phyloP scores from a whole-genome alignment of 23 tunicate genomes.

The Phallusia fumigata region DNA sequence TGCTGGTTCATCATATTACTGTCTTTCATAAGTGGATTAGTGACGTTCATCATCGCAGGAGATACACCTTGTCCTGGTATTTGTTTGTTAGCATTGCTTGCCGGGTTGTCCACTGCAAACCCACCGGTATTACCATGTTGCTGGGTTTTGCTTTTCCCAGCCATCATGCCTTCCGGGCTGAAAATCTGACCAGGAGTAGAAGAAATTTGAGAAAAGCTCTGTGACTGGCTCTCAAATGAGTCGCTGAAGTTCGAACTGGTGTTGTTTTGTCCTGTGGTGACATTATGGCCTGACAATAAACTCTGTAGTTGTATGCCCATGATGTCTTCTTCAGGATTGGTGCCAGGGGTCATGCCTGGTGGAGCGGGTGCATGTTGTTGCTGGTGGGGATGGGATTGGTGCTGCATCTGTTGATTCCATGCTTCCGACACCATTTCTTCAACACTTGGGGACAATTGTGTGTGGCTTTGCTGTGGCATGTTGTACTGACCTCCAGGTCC shows the following conservation, averaged over 20 bases:
- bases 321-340: slow-evolving; percentile 66
- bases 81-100: not conserved
- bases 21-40: not conserved
- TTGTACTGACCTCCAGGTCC: not conserved
- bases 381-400: not conserved
- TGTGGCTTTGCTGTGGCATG: slow-evolving; percentile 22
- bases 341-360: not conserved
- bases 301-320: slow-evolving; percentile 73
- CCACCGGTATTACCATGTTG: not conserved
- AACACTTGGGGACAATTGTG: slow-evolving; percentile 65
- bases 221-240: slow-evolving; percentile 21
- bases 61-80: not conserved
- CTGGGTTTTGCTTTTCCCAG: not conserved
- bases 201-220: not conserved
- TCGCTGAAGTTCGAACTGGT: slow-evolving; percentile 10
- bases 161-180: not conserved
- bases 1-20: not conserved
- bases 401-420: slow-evolving; percentile 54
- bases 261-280: slow-evolving; percentile 22
- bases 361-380: not conserved
- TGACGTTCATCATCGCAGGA: not conserved
- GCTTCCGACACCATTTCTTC: slow-evolving; percentile 74
- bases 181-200: not conserved
- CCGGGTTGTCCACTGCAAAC: not conserved
- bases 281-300: slow-evolving; percentile 49